Evolutionary conservation across 2,113 vertebrate genomes (phyloP), one percentile per base, ranked within the genome.

Genomic region (Cygnus atratus): DNA sequence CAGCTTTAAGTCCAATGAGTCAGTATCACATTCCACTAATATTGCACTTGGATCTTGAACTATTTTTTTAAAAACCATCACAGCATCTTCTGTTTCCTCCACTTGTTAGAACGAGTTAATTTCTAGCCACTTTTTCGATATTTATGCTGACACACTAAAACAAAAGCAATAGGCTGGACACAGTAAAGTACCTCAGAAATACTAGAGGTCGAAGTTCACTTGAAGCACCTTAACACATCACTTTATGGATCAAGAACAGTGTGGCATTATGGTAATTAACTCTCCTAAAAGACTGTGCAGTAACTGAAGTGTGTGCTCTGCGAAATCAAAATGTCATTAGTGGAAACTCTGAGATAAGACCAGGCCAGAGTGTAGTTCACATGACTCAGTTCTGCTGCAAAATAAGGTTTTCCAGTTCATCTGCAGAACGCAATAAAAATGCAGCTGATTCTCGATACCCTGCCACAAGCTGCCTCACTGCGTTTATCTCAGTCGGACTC

Each of bases 351-450:
- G 93, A 97, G 94, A 96, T 90, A 96, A 97, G 97, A 97, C 95
- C 95, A 97, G 96, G 94, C 94, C 93, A 78, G 90, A 93, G 94
- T 77, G 97, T 91, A 95, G 93, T 61, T 96, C 95, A 74, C 93
- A 20, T 91, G 97, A 96, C 94, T 99, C 99, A 99, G 99, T 99
- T 99, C 98, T 99, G 99, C 98, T 99, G 99, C 97, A 99, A 98
- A 98, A 99, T 99, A 95, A 99, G 99, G 98, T 99, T 99, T 98
- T 99, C 99, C 95, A 99, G 99, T 98, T 99, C 99, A 59, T 99
- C 99, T 68, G 99, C 99, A 13, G 99, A 99, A 96, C 99, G 99
- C 70, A 99, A 96, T 96, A 99, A 97, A 98, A 99, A 99, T 24
- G 99, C 99, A 3, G 99, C 99, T 0, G 99, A 99, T 98, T 99